Evolutionary conservation across 2,888 invertebrate genomes (phyloP).

Genomic region (Spialia ferax): DNA sequence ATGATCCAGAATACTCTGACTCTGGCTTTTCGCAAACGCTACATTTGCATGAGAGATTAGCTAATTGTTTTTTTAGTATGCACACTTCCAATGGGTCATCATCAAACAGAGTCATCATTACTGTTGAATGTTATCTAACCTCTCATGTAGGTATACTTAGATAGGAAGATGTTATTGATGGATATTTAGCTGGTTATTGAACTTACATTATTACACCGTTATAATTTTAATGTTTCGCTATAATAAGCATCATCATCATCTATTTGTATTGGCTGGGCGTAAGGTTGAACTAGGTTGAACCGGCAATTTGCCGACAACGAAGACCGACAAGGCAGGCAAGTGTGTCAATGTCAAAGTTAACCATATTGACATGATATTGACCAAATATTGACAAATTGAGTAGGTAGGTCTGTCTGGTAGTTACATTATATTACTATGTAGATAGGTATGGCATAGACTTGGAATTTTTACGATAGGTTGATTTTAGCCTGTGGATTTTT

Average conservation of each 20-base stretch:
- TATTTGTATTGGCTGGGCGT: not conserved
- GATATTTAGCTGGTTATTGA: not conserved
- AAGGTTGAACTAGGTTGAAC: too few species aligned
- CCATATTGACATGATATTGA: too few species aligned
- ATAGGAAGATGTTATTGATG: not conserved
- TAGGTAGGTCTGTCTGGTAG: too few species aligned
- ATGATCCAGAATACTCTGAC: too few species aligned
- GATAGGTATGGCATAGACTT: too few species aligned
- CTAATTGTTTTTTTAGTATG: slow-evolving; percentile 62
- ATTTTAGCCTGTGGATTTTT: too few species aligned
- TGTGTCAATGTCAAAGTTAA: not conserved
- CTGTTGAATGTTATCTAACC: not conserved
- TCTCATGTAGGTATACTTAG: too few species aligned
- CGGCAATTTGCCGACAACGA: too few species aligned
- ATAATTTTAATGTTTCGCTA: not conserved
- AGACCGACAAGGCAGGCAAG: too few species aligned
- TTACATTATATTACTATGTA: too few species aligned
- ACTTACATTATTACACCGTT: not conserved
- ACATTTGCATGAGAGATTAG: slow-evolving; percentile 62
- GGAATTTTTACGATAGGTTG: too few species aligned
- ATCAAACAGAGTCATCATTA: slow-evolving; percentile 9
- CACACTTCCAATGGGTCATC: slow-evolving; percentile 61
- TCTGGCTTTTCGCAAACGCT: slow-evolving; percentile 45
- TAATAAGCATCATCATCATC: not conserved
- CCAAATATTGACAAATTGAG: too few species aligned